Evolutionary conservation across 2,888 invertebrate species (phyloP).

Genomic region (Leucophenga maculata): DNA sequence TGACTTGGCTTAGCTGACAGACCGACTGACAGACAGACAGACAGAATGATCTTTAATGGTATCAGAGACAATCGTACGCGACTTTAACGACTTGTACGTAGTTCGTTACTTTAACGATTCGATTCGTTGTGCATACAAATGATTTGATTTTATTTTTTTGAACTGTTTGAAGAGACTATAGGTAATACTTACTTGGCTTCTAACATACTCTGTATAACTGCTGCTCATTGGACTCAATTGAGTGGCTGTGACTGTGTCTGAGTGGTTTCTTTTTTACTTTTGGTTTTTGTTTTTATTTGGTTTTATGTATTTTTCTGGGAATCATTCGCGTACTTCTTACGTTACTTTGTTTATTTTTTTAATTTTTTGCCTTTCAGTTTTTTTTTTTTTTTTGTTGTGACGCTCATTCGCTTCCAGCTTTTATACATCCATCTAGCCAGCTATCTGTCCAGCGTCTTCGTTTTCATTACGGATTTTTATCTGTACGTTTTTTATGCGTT

Average conservation of each 20-base stretch:
- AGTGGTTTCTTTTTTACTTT: conserved; percentile 62
- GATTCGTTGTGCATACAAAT: conserved; percentile 68
- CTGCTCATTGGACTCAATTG: background rate
- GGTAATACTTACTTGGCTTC: background rate
- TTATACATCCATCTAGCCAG: background rate
- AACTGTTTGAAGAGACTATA: background rate
- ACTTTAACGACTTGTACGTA: conserved; percentile 66
- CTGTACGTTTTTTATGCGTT: conserved; percentile 27
- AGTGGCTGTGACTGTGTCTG: conserved; percentile 13
- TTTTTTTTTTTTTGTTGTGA: background rate
- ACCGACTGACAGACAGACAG: too few species aligned
- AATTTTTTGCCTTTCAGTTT: background rate
- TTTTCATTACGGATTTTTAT: conserved; percentile 22
- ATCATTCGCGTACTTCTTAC: conserved; percentile 41
- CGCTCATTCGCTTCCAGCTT: background rate
- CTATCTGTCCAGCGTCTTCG: background rate
- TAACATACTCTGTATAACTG: background rate
- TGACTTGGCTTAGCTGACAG: background rate
- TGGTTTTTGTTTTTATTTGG: conserved; percentile 32
- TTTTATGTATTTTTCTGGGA: conserved; percentile 64
- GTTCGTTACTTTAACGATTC: conserved; percentile 61
- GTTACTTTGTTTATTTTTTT: background rate
- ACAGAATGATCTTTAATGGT: conserved; percentile 45
- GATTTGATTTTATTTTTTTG: conserved; percentile 62
- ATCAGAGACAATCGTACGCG: conserved; percentile 45